Conservation (phyloP, 2,888 invertebrate species). For the Nemurella pictetii region DNA sequence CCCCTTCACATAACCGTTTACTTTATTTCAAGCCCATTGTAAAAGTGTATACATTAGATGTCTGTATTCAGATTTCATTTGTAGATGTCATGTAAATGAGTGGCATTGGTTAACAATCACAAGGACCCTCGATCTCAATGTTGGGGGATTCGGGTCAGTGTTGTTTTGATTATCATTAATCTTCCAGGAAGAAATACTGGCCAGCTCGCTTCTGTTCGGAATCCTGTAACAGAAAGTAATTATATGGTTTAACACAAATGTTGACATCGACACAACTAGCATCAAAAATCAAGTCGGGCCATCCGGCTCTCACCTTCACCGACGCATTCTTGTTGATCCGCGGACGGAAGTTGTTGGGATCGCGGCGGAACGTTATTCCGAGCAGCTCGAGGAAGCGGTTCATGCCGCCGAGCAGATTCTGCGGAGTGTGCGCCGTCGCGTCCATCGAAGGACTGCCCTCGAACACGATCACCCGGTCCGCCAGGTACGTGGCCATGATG, state of each 20-base stretch:
- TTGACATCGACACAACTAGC: no score
- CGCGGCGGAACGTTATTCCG: conserved; percentile 96
- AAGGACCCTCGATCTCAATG: not conserved
- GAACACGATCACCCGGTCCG: conserved; percentile 98
- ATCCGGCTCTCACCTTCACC: conserved; percentile 71
- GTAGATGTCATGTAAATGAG: not conserved
- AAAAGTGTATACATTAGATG: not conserved
- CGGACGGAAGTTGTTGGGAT: conserved; percentile 98
- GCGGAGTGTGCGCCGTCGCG: conserved; percentile 89
- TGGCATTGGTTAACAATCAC: not conserved
- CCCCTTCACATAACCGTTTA: not conserved
- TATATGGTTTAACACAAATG: not conserved
- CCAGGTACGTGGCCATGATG: conserved; percentile 99
- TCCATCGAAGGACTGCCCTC: conserved; percentile 90
- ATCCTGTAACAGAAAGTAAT: conserved; percentile 64
- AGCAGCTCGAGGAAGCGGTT: conserved; percentile 93
- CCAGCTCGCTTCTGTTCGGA: conserved; percentile 96
- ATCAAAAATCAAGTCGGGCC: not conserved
- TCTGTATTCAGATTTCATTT: not conserved
- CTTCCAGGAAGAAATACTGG: conserved; percentile 99
- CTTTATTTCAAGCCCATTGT: not conserved
- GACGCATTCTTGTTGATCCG: conserved; percentile 96
- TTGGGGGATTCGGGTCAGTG: not conserved
- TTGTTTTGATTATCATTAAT: conserved; percentile 57
- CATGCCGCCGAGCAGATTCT: conserved; percentile 95